Base-by-base conservation (phyloP, 2,797 vertebrate genomes). In the Sebastolobus altivelis region DNA sequence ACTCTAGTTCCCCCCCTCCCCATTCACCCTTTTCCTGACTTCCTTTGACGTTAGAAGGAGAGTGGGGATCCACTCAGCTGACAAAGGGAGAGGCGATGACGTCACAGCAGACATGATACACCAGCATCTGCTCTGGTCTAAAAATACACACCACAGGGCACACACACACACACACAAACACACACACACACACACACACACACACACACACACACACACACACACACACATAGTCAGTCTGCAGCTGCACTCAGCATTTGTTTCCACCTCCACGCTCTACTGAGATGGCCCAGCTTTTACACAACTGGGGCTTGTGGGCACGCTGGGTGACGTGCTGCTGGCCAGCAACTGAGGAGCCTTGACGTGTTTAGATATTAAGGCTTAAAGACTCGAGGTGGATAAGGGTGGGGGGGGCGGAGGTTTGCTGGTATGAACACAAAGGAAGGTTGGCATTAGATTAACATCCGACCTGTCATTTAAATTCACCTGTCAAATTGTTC, bases 51-150 rank as follows among this genome's bases (percentile, higher is more conserved):
- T 91, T 82, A 91, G 85, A 84, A 86, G 83, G 82, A 92, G 88
- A 90, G 88, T 87, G 89, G 89, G 89, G 87, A 92, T 93, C 92
- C 92, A 91, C 91, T 93, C 92, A 91, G 89, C 89, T 93, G 94
- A 94, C 92, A 93, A 91, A 89, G 83, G 82, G 85, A 91, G 89
- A 92, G 86, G 79, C 68, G 69, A 81, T 92, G 90, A 93, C 89
- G 80, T 95, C 94, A 94, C 85, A 84, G 83, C 89, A 92, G 90
- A 93, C 90, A 87, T 88, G 90, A 93, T 92, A 93, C 94, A 94
- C 91, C 93, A 94, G 93, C 95, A 94, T 95, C 94, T 95, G 94
- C 93, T 93, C 75, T 88, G 90, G 90, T 94, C 94, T 95, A 94
- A 95, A 95, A 95, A 95, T 95, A 95, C 84, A 87, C 88, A 88